Conservation (phyloP, 2,888 invertebrate species). For the Linnaemya vulpina region DNA sequence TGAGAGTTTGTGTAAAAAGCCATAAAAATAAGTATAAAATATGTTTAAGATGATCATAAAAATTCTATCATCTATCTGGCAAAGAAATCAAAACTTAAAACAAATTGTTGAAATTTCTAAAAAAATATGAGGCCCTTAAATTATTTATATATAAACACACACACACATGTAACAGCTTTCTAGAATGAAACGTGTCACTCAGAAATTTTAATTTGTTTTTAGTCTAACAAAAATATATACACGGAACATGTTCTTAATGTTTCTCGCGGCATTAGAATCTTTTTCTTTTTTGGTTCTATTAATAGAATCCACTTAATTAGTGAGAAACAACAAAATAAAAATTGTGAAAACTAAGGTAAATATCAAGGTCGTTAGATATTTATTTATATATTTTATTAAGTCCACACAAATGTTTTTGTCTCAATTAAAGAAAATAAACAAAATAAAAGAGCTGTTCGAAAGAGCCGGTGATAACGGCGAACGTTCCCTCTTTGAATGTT, state of each 20-base stretch:
- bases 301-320: conserved; percentile 10
- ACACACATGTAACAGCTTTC: not conserved
- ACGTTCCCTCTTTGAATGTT: no score
- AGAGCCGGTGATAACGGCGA: no score
- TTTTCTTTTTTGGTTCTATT: conserved; percentile 10
- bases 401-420: not conserved
- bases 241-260: not conserved
- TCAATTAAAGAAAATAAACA: not conserved
- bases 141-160: not conserved
- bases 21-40: no score
- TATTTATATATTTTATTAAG: conserved; percentile 33
- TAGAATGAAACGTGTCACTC: conserved; percentile 34
- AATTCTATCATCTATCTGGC: no score
- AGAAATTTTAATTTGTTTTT: not conserved
- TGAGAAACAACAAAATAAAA: not conserved
- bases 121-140: not conserved
- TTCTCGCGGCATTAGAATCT: not conserved
- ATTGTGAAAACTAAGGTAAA: conserved; percentile 15
- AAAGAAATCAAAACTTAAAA: no score
- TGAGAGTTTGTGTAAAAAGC: no score
- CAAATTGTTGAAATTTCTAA: not conserved
- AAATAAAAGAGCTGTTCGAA: not conserved
- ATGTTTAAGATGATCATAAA: no score
- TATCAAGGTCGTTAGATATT: conserved; percentile 44
- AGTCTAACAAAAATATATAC: not conserved